These are phyloP conservation scores for Platyscelio sp. DNA, from an alignment of 2,888 invertebrate genomes.

Conservation along the genomic window DNA sequence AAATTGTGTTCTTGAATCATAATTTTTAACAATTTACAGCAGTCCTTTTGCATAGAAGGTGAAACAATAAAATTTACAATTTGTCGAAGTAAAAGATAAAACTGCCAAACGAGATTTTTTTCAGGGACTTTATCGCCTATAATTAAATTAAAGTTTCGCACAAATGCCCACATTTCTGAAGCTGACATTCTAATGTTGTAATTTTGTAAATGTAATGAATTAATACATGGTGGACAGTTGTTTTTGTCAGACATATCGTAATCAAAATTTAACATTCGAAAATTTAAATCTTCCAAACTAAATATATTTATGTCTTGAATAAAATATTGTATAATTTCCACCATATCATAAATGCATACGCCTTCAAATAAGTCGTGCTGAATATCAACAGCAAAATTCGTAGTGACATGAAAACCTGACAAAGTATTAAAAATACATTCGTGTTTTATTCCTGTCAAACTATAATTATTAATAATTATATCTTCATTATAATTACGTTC, in stretches of 20 bases:
- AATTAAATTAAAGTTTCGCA: conserved; percentile 53
- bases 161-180: conserved; percentile 61
- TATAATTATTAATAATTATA: not conserved
- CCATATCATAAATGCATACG: conserved; percentile 30
- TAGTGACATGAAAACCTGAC: conserved; percentile 13
- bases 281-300: conserved; percentile 52
- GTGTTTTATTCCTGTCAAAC: not conserved
- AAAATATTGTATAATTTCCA: conserved; percentile 51
- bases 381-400: conserved; percentile 32
- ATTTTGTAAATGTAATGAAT: conserved; percentile 18
- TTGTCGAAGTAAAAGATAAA: conserved; percentile 50
- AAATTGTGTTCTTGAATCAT: conserved; percentile 54
- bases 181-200: conserved; percentile 53
- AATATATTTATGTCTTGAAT: conserved; percentile 32
- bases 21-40: conserved; percentile 14
- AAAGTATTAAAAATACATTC: not conserved
- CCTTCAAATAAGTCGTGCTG: conserved; percentile 39
- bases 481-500: not conserved
- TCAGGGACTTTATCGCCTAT: conserved; percentile 54
- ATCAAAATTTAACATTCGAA: conserved; percentile 36
- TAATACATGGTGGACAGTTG: conserved; percentile 45
- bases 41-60: conserved; percentile 23
- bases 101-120: conserved; percentile 54
- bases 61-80: conserved; percentile 41
- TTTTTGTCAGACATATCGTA: conserved; percentile 33